Evolutionary conservation across 2,797 vertebrate genomes (phyloP).

Genomic region (Crocidura indochinensis): DNA sequence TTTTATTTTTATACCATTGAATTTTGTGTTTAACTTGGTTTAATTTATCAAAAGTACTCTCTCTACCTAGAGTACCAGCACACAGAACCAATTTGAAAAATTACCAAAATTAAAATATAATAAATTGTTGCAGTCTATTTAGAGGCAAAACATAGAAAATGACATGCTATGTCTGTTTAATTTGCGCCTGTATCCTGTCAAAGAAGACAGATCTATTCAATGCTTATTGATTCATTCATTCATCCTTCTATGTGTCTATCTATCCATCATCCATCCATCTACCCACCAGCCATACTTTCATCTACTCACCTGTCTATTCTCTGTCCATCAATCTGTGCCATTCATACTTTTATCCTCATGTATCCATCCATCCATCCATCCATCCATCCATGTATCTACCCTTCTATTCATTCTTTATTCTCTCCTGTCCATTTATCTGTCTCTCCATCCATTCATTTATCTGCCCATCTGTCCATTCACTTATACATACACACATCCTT

Average conservation of each 20-base stretch:
- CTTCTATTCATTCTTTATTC: too few relatives aligned
- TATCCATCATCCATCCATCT: not conserved
- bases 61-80: conserved; percentile 43
- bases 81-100: conserved; percentile 52
- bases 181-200: not conserved
- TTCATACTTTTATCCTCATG: not conserved
- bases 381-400: too few relatives aligned
- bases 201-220: conserved; percentile 18
- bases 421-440: too few relatives aligned
- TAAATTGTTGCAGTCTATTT: conserved; percentile 11
- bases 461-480: too few relatives aligned
- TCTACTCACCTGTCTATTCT: too few relatives aligned
- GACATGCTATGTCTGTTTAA: not conserved
- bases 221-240: not conserved
- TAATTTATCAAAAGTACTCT: conserved; percentile 57
- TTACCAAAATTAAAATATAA: conserved; percentile 56
- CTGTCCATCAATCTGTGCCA: not conserved
- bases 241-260: too few relatives aligned
- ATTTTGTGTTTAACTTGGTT: conserved; percentile 61
- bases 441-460: too few relatives aligned
- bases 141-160: conserved; percentile 12
- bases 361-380: not conserved
- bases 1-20: conserved; percentile 30
- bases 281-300: too few relatives aligned
- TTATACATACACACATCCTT: too few relatives aligned